Evolutionary conservation across 1,140 invertebrate species (phyloP).

Genomic region (Chironomus tepperi): DNA sequence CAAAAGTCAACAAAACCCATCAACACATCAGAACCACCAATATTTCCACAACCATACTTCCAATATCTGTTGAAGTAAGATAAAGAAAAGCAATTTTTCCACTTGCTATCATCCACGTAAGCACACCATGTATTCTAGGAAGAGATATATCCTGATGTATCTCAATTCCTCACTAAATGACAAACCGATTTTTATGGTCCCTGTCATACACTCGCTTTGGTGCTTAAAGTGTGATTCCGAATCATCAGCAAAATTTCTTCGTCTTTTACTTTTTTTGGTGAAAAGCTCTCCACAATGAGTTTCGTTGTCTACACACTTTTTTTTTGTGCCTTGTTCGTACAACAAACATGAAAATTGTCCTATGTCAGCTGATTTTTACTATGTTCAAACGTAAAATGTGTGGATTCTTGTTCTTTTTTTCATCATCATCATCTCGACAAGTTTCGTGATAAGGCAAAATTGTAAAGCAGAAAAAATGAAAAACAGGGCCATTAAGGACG

Average conservation of each 20-base stretch:
- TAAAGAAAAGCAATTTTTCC: too few relatives aligned
- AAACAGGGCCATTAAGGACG: slow-evolving; percentile 5
- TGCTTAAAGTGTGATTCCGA: background rate
- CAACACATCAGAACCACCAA: too few relatives aligned
- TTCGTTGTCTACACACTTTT: background rate
- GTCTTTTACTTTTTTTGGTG: background rate
- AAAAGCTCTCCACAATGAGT: background rate
- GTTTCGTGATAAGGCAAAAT: background rate
- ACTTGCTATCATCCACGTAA: too few relatives aligned
- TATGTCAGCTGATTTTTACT: slow-evolving; percentile 6
- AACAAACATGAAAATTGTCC: background rate
- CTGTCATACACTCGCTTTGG: slow-evolving; percentile 11
- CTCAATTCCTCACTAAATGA: background rate
- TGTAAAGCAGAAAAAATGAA: background rate
- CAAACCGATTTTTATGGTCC: slow-evolving; percentile 1
- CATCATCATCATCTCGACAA: background rate
- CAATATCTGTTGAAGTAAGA: too few relatives aligned
- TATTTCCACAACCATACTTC: too few relatives aligned
- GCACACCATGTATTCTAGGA: too few relatives aligned
- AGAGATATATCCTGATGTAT: background rate
- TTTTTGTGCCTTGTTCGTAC: background rate
- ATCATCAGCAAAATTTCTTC: background rate
- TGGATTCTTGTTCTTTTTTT: background rate
- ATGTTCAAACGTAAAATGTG: background rate
- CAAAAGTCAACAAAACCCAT: too few relatives aligned